Percentiles rank a stretch among this genome's conserved stretches.
Conservation (phyloP, 2,888 invertebrate species). For the Cheilosia vernalis region DNA sequence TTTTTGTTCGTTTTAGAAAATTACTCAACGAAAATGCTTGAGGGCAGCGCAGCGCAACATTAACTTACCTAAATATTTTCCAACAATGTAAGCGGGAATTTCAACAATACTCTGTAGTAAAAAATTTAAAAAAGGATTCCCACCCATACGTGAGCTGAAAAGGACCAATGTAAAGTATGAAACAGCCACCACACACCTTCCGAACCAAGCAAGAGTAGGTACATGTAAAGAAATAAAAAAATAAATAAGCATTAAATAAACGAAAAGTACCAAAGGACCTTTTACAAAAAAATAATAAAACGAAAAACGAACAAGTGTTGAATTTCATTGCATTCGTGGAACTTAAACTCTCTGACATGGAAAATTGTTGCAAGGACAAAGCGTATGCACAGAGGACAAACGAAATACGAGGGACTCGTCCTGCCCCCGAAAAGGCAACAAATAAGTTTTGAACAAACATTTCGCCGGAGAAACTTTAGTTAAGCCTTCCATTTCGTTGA, state of each 20-base stretch:
- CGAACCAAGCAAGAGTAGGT: constrained; percentile 69
- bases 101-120: constrained; percentile 87
- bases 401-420: constrained; percentile 41
- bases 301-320: constrained; percentile 63
- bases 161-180: constrained; percentile 85
- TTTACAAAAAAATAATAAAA: constrained; percentile 20
- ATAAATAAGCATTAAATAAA: constrained; percentile 45
- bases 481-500: constrained; percentile 73
- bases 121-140: constrained; percentile 88
- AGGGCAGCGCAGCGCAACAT: constrained; percentile 20
- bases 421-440: constrained; percentile 33
- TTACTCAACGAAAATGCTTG: constrained; percentile 28
- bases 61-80: constrained; percentile 83
- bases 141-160: constrained; percentile 85
- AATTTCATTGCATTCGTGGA: constrained; percentile 68
- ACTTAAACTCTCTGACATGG: constrained; percentile 70
- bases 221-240: constrained; percentile 72
- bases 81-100: constrained; percentile 86
- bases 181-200: constrained; percentile 84
- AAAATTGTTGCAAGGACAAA: constrained; percentile 75
- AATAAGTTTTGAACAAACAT: constrained; percentile 53
- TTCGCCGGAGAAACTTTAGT: constrained; percentile 65
- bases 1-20: constrained; percentile 25
- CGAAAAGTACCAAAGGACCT: constrained; percentile 53
- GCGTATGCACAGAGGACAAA: constrained; percentile 66